These are phyloP conservation scores for Adela reaumurella DNA, from an alignment of 2,888 invertebrate species.

Conservation along the genomic window DNA sequence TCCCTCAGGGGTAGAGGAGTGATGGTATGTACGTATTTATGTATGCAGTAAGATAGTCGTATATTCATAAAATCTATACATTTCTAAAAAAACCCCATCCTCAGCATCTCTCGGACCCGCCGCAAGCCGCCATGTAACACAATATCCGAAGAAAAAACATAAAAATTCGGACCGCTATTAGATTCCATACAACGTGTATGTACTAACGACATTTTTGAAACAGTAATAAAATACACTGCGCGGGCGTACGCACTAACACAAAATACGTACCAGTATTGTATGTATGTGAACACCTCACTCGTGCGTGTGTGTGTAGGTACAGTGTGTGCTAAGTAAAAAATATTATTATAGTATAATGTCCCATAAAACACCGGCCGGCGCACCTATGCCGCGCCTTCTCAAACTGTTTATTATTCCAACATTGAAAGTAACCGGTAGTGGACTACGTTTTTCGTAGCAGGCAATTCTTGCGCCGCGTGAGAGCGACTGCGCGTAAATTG, in stretches of 20 bases:
- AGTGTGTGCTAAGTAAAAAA: constrained; percentile 54
- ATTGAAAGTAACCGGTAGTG: too few species aligned
- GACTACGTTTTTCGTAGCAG: too few species aligned
- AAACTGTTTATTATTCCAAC: constrained; percentile 18
- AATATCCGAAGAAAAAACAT: constrained; percentile 35
- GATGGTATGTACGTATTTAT: too few species aligned
- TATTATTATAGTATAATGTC: constrained; percentile 51
- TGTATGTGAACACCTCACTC: too few species aligned
- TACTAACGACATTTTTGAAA: constrained; percentile 33
- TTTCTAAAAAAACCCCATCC: too few species aligned
- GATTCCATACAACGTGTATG: constrained; percentile 26
- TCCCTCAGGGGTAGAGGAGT: too few species aligned
- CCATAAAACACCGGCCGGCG: constrained; percentile 37
- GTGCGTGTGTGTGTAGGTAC: constrained; percentile 15
- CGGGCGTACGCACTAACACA: neutral
- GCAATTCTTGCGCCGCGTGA: too few species aligned
- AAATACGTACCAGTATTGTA: neutral
- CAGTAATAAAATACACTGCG: neutral
- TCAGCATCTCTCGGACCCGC: neutral
- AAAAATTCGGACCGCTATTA: constrained; percentile 35
- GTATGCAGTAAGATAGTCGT: too few species aligned
- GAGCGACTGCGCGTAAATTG: too few species aligned
- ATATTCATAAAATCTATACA: too few species aligned
- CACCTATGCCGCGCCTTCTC: constrained; percentile 18
- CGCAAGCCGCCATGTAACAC: constrained; percentile 29